Evolutionary conservation across 2,888 invertebrate genomes (phyloP).

Genomic region (Trichopoda pennipes): DNA sequence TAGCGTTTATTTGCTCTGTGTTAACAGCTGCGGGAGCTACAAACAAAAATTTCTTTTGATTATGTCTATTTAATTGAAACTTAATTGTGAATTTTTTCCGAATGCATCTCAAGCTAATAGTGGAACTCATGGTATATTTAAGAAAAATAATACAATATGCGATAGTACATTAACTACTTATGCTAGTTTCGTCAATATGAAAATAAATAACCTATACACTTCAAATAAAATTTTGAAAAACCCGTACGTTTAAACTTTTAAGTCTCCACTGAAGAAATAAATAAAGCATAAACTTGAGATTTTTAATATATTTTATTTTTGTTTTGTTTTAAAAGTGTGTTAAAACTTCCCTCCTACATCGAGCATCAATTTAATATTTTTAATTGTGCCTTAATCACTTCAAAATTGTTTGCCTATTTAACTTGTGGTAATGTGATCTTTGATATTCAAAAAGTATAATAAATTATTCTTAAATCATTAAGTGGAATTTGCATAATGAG

Average conservation of each 20-base stretch:
- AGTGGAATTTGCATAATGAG: conserved; percentile 71
- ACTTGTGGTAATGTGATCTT: conserved; percentile 64
- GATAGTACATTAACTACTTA: no score
- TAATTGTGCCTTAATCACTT: conserved; percentile 60
- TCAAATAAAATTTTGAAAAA: no score
- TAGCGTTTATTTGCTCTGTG: no score
- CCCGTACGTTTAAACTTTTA: not conserved
- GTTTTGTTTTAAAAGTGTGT: conserved; percentile 32
- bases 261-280: not conserved
- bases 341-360: conserved; percentile 31
- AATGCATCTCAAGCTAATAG: no score
- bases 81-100: no score
- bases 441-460: conserved; percentile 34
- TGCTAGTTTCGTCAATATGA: no score
- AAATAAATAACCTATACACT: no score
- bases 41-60: no score
- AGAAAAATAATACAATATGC: no score
- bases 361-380: not conserved
- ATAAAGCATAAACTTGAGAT: not conserved
- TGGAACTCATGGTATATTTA: no score
- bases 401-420: conserved; percentile 49
- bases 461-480: conserved; percentile 41
- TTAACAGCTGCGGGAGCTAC: no score
- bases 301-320: not conserved
- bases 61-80: no score